Base-by-base conservation (phyloP, 2,888 invertebrate species). In the Scaptomyza polygonia region DNA sequence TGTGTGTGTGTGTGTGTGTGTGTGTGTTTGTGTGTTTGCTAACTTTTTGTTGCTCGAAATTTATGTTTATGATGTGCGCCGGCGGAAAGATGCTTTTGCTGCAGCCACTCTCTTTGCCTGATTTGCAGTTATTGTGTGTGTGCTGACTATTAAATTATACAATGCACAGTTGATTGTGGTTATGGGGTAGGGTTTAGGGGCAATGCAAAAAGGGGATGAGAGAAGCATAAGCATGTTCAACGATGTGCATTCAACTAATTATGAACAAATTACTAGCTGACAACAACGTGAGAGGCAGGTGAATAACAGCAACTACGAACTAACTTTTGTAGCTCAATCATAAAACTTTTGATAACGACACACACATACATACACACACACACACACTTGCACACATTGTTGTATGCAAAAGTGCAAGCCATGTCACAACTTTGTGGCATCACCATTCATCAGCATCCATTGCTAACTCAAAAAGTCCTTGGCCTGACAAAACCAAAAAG, bases 211-310 rank as follows among this genome's bases (percentile, higher is more conserved):
- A 21, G 14, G 12, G 5, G 8, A n/a, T 5, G 1, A 36, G 12
- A 39, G 3, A 2, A 16, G 45, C n/a, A n/a, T 12, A 32, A 49
- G 69, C 56, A 55, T 65, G 64, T 67, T 67, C 62, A 76, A 75
- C 83, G 84, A 81, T 84, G 84, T 84, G 81, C 81, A 84, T 66
- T 64, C 77, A 82, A 82, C 82, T 82, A 82, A 82, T 82, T 85
- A 82, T 72, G 77, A 82, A 82, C 82, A 82, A 82, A 82, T 82
- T 82, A 77, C 79, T n/a, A 32, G 72, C 72, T 65, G 72, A 72
- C 67, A 42, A 47, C 43, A n/a, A 45, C 32, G 16, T 25, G 39
- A 14, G 25, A 53, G 53, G 52, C 74, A 74, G 74, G 74, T 71
- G 70, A 58, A 53, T 34, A 62, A 65, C 67, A 42, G 52, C 67